Base-by-base conservation (phyloP, 1,140 invertebrate species). In the Hycleus cichorii region DNA sequence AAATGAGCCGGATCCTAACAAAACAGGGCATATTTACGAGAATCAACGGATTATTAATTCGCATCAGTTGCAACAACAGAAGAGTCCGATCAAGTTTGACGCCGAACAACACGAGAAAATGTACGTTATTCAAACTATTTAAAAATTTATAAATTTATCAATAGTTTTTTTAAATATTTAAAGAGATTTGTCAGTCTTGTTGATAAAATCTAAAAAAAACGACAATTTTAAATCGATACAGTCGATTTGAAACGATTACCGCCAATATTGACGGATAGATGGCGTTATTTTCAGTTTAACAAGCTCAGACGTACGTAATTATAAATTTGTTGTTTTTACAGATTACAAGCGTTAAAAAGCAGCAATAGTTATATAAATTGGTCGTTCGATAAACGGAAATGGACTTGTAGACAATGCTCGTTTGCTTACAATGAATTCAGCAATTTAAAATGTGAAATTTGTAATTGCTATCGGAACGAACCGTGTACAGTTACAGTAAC, bases 331-430 rank as follows among this genome's bases (percentile, higher is more conserved):
- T 40, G 39, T 44, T 43, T 51, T 58, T 63, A 18, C 46, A 69
- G 68, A 58, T 51, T 68, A 52, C 64, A 64, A 50, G 51, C 63
- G 4, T 47, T 69, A 54, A 66, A 68, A 49, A 54, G 63, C 18
- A 62, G 49, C 25, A 59, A 47, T 25, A 43, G 24, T 40, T 63
- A 9, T 44, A 57, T 39, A 12, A 65, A 54, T 47, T 69, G 66
- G 64, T 55, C 62, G 7, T 54, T 57, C 49, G 65, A 76, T 66
- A 69, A 75, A 63, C 82, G 88, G 59, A 88, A 89, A 83, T 93
- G 90, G 90, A 89, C 87, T 47, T 94, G 90, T 76, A 78, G 81
- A 54, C 86, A 90, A 73, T 94, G 90, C 74, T 91, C 89, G 66
- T 93, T 88, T 75, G 87, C 89, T 47, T 91, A 91, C 71, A 93